Conservation (phyloP, 2,113 vertebrate genomes). For the Pachyramphus minor region DNA sequence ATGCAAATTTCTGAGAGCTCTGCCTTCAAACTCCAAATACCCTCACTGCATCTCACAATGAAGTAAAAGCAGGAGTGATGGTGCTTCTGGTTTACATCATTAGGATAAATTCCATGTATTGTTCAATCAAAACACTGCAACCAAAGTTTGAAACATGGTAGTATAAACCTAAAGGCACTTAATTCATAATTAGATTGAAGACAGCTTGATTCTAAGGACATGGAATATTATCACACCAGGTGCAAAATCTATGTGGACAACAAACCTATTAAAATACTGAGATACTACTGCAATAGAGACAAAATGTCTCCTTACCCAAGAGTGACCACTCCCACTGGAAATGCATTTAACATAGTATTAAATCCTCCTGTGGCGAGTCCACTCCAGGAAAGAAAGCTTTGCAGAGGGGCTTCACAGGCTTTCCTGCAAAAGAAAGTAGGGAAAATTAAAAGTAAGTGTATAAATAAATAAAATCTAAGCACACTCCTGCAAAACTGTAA, state of each 20-base stretch:
- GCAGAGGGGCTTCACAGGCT: neutral
- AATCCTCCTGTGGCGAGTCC: neutral
- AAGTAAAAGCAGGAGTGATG: neutral
- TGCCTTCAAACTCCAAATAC: neutral
- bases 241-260: neutral
- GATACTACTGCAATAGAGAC: neutral
- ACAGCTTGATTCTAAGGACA: neutral
- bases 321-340: neutral
- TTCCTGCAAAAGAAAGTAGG: neutral
- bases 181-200: neutral
- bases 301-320: neutral
- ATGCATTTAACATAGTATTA: neutral
- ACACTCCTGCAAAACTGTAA: neutral
- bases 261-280: neutral
- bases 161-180: neutral
- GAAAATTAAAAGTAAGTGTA: neutral
- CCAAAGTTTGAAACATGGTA: neutral
- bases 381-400: neutral
- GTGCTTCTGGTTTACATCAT: neutral
- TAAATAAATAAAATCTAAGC: neutral
- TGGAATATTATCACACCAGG: neutral
- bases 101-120: neutral
- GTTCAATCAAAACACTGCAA: neutral
- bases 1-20: neutral
- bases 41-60: neutral